These are phyloP conservation scores for Tachyglossus aculeatus DNA, from an alignment of 2,797 vertebrate species.

Conservation along the genomic window DNA sequence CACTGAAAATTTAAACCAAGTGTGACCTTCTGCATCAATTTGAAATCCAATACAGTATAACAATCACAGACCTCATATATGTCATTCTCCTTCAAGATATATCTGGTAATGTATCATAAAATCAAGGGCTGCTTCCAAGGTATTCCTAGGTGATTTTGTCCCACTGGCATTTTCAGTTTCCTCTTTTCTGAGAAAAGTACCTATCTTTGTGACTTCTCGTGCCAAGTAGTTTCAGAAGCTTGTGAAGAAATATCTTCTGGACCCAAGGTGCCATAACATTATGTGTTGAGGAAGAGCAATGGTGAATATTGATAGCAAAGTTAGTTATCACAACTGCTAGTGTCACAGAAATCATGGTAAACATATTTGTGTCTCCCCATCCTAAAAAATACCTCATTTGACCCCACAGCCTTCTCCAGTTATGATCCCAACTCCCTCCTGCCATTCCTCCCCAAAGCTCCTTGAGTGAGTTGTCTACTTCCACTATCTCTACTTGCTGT, in stretches of 20 bases:
- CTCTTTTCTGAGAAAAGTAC: slow-evolving; percentile 77
- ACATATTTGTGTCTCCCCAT: no score
- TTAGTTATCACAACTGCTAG: slow-evolving; percentile 91
- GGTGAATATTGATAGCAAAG: slow-evolving; percentile 92
- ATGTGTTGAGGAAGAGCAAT: slow-evolving; percentile 88
- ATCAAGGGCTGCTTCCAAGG: slow-evolving; percentile 84
- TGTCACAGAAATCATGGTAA: slow-evolving; percentile 93
- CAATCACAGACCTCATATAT: slow-evolving; percentile 84
- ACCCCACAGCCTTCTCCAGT: no score
- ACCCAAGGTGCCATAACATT: slow-evolving; percentile 91
- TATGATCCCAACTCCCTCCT: no score
- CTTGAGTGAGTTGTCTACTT: no score
- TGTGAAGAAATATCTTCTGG: slow-evolving; percentile 86
- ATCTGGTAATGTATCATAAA: slow-evolving; percentile 89
- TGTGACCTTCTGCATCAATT: no score
- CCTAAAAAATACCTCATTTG: no score
- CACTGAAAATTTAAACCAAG: no score
- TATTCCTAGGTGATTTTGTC: slow-evolving; percentile 71
- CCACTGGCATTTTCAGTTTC: slow-evolving; percentile 61
- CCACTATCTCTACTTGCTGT: no score
- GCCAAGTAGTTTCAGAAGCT: slow-evolving; percentile 87
- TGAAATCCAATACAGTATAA: neutral
- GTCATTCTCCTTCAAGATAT: slow-evolving; percentile 89
- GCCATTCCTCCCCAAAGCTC: no score
- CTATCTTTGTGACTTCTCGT: slow-evolving; percentile 91